Evolutionary conservation across 2,888 invertebrate species (phyloP).

Genomic region (Galeruca laticollis): DNA sequence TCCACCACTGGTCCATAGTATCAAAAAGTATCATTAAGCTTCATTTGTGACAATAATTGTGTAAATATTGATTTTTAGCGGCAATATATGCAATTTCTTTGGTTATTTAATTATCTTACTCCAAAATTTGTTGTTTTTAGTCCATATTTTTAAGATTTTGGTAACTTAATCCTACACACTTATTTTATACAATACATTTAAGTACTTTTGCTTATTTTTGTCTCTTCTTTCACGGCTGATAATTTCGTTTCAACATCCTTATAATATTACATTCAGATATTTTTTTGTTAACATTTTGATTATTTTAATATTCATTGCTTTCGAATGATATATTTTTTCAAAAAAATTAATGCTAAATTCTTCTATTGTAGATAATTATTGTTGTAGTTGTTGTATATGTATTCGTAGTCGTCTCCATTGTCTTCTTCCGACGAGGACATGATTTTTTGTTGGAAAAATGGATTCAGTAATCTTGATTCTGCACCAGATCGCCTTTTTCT

Average conservation of each 20-base stretch:
- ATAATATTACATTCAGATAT: conserved; percentile 21
- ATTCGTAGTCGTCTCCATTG: conserved; percentile 41
- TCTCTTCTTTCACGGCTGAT: conserved; percentile 8
- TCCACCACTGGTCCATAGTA: too few species aligned
- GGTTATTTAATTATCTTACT: too few species aligned
- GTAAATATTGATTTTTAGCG: too few species aligned
- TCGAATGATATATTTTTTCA: conserved; percentile 30
- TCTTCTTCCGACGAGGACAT: conserved; percentile 42
- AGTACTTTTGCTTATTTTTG: conserved; percentile 7
- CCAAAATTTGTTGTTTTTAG: too few species aligned
- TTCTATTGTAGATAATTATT: conserved; percentile 28
- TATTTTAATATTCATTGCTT: conserved; percentile 32
- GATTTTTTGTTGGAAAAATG: conserved; percentile 41
- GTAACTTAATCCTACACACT: neutral
- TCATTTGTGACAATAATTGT: too few species aligned
- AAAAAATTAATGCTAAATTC: conserved; percentile 1
- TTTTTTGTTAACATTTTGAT: conserved; percentile 21
- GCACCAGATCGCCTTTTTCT: conserved; percentile 40
- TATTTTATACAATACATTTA: conserved; percentile 4
- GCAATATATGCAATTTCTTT: too few species aligned
- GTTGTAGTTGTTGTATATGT: conserved; percentile 33
- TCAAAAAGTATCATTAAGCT: too few species aligned
- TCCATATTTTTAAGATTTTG: neutral
- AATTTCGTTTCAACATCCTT: neutral
- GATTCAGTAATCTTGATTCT: conserved; percentile 42